Percentiles rank a stretch among this genome's conserved stretches.
These are phyloP conservation scores for Leptopilina drosophilae DNA, from an alignment of 2,888 invertebrate species.

Conservation along the genomic window DNA sequence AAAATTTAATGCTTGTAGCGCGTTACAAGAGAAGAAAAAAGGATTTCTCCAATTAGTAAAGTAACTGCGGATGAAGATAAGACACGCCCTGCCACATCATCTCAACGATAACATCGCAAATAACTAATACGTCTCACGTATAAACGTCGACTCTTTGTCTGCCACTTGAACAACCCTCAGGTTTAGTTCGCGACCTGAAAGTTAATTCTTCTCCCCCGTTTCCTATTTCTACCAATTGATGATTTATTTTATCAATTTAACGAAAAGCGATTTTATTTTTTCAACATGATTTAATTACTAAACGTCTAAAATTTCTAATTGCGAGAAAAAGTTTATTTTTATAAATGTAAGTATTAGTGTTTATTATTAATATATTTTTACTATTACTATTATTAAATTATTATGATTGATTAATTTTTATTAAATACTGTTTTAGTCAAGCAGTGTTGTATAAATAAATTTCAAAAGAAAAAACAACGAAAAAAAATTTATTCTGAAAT, in stretches of 20 bases:
- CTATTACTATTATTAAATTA: too few relatives aligned
- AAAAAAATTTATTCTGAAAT: too few relatives aligned
- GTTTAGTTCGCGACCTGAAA: constrained; percentile 41
- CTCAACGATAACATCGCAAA: constrained; percentile 65
- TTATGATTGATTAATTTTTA: too few relatives aligned
- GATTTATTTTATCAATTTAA: constrained; percentile 6
- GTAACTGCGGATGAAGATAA: constrained; percentile 67
- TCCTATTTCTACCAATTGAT: background rate
- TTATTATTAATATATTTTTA: too few relatives aligned
- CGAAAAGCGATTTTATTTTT: too few relatives aligned
- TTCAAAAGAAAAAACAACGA: too few relatives aligned
- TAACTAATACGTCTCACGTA: constrained; percentile 64
- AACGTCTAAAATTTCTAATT: too few relatives aligned
- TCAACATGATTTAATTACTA: too few relatives aligned
- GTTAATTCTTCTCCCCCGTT: background rate
- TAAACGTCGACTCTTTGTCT: constrained; percentile 51
- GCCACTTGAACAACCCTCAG: constrained; percentile 49
- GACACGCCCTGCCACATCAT: constrained; percentile 63
- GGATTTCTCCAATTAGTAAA: constrained; percentile 71
- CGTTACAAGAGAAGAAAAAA: constrained; percentile 60
- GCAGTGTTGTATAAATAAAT: too few relatives aligned
- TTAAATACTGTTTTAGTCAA: background rate
- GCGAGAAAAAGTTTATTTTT: too few relatives aligned
- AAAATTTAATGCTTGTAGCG: constrained; percentile 63
- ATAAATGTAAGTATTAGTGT: too few relatives aligned